These are phyloP conservation scores for Crotalus tigris DNA, from an alignment of 2,113 vertebrate genomes.

Conservation along the genomic window DNA sequence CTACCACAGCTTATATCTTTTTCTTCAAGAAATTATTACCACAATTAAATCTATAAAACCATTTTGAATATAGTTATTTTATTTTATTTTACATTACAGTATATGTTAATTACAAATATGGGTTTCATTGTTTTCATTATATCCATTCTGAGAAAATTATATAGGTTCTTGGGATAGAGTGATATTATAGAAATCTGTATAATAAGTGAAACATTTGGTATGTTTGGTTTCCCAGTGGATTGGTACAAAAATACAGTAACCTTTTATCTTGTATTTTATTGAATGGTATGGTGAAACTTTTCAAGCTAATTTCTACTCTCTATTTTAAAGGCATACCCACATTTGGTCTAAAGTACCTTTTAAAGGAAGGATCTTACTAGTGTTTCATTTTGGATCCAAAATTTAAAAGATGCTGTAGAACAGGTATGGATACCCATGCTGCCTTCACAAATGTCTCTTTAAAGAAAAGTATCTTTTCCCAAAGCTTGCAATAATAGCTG, in stretches of 20 bases:
- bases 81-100: background rate
- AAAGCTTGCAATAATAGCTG: background rate
- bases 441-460: background rate
- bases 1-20: background rate
- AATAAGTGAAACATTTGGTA: background rate
- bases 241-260: background rate
- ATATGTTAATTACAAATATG: background rate
- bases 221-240: background rate
- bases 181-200: background rate
- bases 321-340: background rate
- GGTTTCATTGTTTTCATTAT: background rate
- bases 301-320: background rate
- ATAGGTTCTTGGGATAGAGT: background rate
- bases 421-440: background rate
- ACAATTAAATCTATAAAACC: background rate
- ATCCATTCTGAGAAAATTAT: background rate
- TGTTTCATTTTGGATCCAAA: background rate
- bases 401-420: too few species aligned
- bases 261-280: background rate
- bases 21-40: background rate
- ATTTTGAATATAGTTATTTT: background rate
- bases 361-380: background rate
- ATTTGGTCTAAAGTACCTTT: background rate
- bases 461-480: background rate
- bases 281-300: background rate